phyloP scores from a whole-genome alignment of 2,888 invertebrate species.

The Ichneumoninae sp. region DNA sequence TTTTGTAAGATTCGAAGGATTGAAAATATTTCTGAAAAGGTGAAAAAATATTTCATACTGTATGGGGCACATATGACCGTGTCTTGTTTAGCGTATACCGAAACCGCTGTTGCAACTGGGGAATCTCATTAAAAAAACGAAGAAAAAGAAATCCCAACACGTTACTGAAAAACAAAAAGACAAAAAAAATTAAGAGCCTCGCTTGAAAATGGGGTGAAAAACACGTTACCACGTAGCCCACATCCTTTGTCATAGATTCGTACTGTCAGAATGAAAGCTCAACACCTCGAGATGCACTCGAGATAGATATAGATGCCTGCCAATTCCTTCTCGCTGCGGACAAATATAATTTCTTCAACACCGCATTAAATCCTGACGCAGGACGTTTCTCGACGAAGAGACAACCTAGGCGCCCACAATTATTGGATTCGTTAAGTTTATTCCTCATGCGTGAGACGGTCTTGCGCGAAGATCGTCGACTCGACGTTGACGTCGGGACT shows the following conservation, averaged over 20 bases:
- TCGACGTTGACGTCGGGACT: slow-evolving; percentile 50
- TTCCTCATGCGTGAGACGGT: slow-evolving; percentile 16
- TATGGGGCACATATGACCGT: slow-evolving; percentile 2
- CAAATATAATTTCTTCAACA: not conserved
- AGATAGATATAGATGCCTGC: not conserved
- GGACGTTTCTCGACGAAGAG: not conserved
- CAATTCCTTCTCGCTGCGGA: slow-evolving; percentile 1
- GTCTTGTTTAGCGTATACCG: slow-evolving; percentile 9
- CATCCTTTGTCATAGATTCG: not conserved
- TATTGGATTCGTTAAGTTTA: slow-evolving; percentile 55
- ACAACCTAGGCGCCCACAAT: not conserved
- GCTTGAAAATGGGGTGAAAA: not conserved
- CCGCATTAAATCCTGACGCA: not conserved
- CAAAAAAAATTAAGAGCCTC: not conserved
- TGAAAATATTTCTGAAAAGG: no score
- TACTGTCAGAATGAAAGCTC: not conserved
- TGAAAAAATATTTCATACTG: no score
- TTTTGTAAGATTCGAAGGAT: no score
- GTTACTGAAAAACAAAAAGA: not conserved
- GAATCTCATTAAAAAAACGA: not conserved
- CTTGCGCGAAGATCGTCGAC: slow-evolving; percentile 23
- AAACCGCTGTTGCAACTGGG: not conserved
- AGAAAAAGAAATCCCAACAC: not conserved
- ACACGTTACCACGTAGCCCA: not conserved
- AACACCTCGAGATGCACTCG: not conserved